Evolutionary conservation across 2,888 invertebrate species (phyloP).

Genomic region (Scaptomyza parva): DNA sequence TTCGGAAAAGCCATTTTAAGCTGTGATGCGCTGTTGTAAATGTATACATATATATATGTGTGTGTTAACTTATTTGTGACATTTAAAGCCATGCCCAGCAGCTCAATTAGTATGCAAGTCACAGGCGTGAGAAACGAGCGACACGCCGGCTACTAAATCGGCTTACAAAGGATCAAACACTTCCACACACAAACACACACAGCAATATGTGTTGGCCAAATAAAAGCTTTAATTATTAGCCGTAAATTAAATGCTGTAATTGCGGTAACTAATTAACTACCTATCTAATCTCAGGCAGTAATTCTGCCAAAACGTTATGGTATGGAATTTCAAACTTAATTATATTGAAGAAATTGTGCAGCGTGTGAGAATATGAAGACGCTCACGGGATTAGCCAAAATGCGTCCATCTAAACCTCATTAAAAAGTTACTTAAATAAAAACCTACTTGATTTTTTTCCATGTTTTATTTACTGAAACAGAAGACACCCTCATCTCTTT

Average conservation of each 20-base stretch:
- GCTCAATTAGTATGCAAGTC: conserved; percentile 75
- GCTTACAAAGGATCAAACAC: conserved; percentile 41
- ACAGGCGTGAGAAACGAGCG: conserved; percentile 40
- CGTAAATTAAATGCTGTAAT: conserved; percentile 28
- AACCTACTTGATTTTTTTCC: too few species aligned
- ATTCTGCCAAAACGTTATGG: conserved; percentile 17
- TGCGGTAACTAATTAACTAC: conserved; percentile 30
- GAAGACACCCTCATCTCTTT: not conserved
- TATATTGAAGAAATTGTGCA: not conserved
- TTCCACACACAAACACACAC: conserved; percentile 3
- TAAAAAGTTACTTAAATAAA: not conserved
- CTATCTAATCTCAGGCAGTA: not conserved
- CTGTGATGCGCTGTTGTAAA: conserved; percentile 13
- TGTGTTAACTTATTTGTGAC: conserved; percentile 26
- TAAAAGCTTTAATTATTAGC: conserved; percentile 9
- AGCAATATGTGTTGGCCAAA: conserved; percentile 3
- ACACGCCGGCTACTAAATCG: conserved; percentile 33
- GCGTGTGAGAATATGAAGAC: not conserved
- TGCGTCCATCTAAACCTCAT: not conserved
- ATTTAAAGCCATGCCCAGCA: conserved; percentile 34
- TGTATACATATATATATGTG: not conserved
- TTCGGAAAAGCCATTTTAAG: conserved; percentile 72
- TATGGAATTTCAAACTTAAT: not conserved
- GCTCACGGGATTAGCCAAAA: too few species aligned
- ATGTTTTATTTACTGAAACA: too few species aligned